Evolutionary conservation across 1,140 invertebrate species (phyloP).

Genomic region (Lepidurus arcticus): DNA sequence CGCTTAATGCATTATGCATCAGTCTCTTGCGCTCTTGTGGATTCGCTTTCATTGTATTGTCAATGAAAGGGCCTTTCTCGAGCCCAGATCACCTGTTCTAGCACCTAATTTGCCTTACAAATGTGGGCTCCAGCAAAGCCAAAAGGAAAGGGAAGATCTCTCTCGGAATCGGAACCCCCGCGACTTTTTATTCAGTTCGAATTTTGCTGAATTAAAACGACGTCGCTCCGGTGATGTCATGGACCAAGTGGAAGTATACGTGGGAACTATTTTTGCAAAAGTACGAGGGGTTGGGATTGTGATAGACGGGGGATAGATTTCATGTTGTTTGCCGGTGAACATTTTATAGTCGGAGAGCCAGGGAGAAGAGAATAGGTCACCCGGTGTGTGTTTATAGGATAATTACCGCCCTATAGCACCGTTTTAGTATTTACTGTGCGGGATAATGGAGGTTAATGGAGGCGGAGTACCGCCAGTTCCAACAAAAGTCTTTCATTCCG

Average conservation of each 20-base stretch:
- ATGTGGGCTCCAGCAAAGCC: neutral
- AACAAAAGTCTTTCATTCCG: neutral
- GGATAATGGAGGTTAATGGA: slow-evolving; percentile 15
- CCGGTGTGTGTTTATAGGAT: slow-evolving; percentile 19
- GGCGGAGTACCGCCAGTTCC: neutral
- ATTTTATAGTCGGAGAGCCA: neutral
- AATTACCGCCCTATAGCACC: neutral
- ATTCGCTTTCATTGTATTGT: slow-evolving; percentile 15
- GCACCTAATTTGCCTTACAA: slow-evolving; percentile 19
- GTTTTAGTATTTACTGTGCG: neutral
- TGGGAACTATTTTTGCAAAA: neutral
- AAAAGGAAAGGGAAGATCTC: neutral
- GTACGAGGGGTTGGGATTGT: neutral
- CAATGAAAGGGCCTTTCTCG: slow-evolving; percentile 13
- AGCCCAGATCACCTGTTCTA: slow-evolving; percentile 9
- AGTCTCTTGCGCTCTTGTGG: slow-evolving; percentile 1
- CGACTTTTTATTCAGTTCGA: too few species aligned
- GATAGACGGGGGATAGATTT: neutral
- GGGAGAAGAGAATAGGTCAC: neutral
- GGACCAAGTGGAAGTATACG: too few species aligned
- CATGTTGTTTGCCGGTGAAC: neutral
- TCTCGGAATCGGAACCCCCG: neutral
- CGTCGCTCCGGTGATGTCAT: too few species aligned
- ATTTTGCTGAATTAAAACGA: too few species aligned
- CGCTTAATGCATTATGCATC: slow-evolving; percentile 21